A percentile compares a stretch with the other conserved stretches of the same genome.
Evolutionary conservation across 2,797 vertebrate species (phyloP).

Genomic region (Bovichtus variegatus): DNA sequence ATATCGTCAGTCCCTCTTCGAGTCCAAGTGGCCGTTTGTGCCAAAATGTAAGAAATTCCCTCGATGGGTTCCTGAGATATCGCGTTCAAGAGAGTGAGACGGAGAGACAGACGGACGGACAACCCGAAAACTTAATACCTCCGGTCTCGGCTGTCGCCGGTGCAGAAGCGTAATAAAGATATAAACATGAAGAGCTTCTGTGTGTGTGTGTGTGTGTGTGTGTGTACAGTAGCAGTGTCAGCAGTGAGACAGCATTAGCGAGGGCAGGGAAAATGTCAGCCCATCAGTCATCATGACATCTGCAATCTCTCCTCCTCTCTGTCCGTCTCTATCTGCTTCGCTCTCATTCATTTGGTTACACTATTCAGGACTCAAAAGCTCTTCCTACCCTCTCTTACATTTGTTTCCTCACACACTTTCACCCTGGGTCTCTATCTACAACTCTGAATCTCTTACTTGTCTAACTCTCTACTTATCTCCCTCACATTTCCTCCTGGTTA

Average conservation of each 20-base stretch:
- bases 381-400: conserved; percentile 3
- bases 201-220: conserved; percentile 8
- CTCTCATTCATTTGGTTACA: conserved; percentile 42
- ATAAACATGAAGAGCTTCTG: conserved; percentile 8
- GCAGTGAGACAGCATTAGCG: conserved; percentile 55
- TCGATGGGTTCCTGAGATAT: too few relatives aligned
- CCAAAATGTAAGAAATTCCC: too few relatives aligned
- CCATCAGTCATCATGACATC: conserved; percentile 74
- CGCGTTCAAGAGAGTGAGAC: too few relatives aligned
- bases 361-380: conserved; percentile 29
- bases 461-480: conserved; percentile 28
- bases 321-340: conserved; percentile 37
- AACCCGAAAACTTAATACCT: too few relatives aligned
- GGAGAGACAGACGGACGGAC: too few relatives aligned
- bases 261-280: conserved; percentile 55
- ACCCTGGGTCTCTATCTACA: conserved; percentile 12
- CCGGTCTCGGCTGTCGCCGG: too few relatives aligned
- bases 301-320: conserved; percentile 56
- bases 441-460: conserved; percentile 21
- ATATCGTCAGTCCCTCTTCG: too few relatives aligned
- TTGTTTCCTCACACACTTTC: conserved; percentile 7
- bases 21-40: too few relatives aligned
- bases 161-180: conserved; percentile 14
- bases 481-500: conserved; percentile 19
- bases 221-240: conserved; percentile 58